phyloP scores from a whole-genome alignment of 2,797 vertebrate genomes.

The Scolopax rusticola region DNA sequence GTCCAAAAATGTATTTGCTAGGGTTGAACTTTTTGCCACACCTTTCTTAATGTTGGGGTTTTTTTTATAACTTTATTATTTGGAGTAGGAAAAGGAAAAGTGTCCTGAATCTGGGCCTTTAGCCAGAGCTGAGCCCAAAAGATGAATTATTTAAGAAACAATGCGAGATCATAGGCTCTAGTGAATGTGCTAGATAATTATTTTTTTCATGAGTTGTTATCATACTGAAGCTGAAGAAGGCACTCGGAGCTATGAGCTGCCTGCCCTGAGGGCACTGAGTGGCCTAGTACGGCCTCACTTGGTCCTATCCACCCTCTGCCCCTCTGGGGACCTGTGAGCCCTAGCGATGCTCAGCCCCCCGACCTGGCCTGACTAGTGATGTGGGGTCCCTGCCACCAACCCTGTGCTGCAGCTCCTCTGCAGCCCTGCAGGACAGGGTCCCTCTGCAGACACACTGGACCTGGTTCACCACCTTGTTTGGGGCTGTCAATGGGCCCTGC shows the following conservation, averaged over 20 bases:
- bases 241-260: neutral
- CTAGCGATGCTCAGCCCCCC: neutral
- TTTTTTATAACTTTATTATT: neutral
- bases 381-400: neutral
- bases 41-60: neutral
- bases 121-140: neutral
- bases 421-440: neutral
- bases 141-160: neutral
- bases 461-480: accelerated
- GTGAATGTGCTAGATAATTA: neutral
- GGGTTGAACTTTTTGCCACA: neutral
- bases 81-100: neutral
- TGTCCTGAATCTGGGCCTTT: neutral
- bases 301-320: neutral
- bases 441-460: accelerated
- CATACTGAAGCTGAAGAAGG: neutral
- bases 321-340: neutral
- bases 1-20: neutral
- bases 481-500: accelerated
- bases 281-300: neutral
- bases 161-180: neutral
- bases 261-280: neutral
- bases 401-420: accelerated
- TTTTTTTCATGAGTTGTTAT: neutral
- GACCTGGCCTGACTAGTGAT: accelerated